Conservation (phyloP, 2,113 vertebrate species). For the Tretioscincus oriximinensis region DNA sequence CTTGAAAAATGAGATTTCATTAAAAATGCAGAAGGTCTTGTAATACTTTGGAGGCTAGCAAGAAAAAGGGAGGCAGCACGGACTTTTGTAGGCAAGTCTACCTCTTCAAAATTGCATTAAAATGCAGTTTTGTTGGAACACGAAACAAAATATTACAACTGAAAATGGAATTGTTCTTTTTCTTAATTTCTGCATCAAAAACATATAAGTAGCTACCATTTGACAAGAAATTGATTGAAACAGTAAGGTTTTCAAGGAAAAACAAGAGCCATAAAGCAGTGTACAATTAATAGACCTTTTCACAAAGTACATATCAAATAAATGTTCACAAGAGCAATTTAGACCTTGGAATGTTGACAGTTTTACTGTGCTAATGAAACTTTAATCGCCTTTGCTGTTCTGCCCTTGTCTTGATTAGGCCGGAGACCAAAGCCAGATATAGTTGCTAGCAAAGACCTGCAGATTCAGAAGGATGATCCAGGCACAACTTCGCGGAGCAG, state of each 20-base stretch:
- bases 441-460: constrained; percentile 77
- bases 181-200: neutral
- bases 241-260: neutral
- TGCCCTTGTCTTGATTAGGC: constrained; percentile 57
- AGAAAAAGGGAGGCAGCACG: too few species aligned
- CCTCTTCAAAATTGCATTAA: too few species aligned
- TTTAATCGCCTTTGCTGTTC: neutral
- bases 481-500: constrained; percentile 73
- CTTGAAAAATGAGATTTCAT: too few species aligned
- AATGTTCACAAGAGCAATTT: neutral
- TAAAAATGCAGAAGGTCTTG: too few species aligned
- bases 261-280: neutral
- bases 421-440: constrained; percentile 80
- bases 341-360: neutral
- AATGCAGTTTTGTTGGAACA: neutral
- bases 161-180: neutral
- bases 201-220: rapidly evolving
- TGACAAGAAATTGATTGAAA: neutral
- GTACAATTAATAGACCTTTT: neutral
- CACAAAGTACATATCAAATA: neutral
- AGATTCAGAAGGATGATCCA: constrained; percentile 78
- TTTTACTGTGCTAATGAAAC: neutral
- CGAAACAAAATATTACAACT: neutral
- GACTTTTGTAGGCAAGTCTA: too few species aligned
- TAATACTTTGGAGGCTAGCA: too few species aligned